Evolutionary conservation across 2,888 invertebrate genomes (phyloP).

Genomic region (Fragum sueziense): DNA sequence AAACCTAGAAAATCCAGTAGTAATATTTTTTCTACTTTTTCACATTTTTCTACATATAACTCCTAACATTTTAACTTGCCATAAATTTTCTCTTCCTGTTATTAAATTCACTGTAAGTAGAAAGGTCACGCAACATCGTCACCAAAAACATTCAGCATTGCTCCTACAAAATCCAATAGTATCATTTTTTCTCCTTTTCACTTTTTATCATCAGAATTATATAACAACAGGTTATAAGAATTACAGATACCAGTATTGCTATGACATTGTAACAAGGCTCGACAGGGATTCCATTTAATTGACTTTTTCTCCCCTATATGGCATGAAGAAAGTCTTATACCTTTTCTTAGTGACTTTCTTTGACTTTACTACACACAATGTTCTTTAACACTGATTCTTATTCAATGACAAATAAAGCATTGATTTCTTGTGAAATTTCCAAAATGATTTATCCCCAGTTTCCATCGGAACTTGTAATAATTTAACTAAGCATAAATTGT

Average conservation of each 20-base stretch:
- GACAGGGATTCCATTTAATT: conserved; percentile 49
- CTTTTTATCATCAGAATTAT: conserved; percentile 6
- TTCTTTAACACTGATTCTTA: too few relatives aligned
- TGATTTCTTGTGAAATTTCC: too few relatives aligned
- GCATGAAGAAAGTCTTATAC: conserved; percentile 10
- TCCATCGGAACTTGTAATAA: conserved; percentile 16
- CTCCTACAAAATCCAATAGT: conserved; percentile 52
- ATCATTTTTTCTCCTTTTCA: conserved; percentile 15
- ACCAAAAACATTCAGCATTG: conserved; percentile 18
- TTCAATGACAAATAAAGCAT: too few relatives aligned
- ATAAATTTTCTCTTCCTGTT: conserved; percentile 11
- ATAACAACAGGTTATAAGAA: conserved; percentile 49
- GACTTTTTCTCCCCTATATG: conserved; percentile 42
- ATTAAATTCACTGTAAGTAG: conserved; percentile 9
- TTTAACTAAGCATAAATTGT: too few relatives aligned
- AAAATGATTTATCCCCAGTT: too few relatives aligned
- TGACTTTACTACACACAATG: too few relatives aligned
- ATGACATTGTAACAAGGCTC: conserved; percentile 17
- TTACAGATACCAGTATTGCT: conserved; percentile 3
- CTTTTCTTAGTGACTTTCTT: background rate
- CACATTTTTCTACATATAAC: too few relatives aligned
- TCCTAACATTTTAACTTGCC: conserved; percentile 4
- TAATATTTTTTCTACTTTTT: too few relatives aligned
- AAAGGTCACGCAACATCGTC: conserved; percentile 23
- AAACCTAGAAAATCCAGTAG: too few relatives aligned